Evolutionary conservation across 2,888 invertebrate species (phyloP).

Genomic region (Caenorhabditis imperialis): DNA sequence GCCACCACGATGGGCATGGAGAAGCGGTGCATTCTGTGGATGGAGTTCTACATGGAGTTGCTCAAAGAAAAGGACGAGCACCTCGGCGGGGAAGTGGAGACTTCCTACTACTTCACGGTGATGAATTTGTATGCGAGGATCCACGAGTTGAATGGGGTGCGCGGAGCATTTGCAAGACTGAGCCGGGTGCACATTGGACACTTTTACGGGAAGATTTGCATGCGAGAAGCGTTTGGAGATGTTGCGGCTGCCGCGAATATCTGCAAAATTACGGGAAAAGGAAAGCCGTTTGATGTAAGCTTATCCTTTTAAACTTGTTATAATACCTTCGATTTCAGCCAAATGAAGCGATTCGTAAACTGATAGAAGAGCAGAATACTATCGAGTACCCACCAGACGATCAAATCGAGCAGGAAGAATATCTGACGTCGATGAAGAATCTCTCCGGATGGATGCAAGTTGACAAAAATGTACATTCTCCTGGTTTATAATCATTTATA

Average conservation of each 20-base stretch:
- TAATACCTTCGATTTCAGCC: conserved; percentile 6
- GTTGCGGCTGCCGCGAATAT: conserved; percentile 5
- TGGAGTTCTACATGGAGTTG: conserved; percentile 41
- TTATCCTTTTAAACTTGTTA: background rate
- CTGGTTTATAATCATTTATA: background rate
- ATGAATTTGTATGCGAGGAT: conserved; percentile 45
- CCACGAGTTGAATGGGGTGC: conserved; percentile 42
- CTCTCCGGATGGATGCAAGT: conserved; percentile 25
- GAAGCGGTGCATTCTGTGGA: conserved; percentile 46
- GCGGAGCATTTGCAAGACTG: conserved; percentile 29
- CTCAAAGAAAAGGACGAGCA: background rate
- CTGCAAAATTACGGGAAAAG: conserved; percentile 22
- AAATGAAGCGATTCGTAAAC: conserved; percentile 3
- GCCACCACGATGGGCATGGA: conserved; percentile 51
- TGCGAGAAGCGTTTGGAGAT: conserved; percentile 40
- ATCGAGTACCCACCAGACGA: conserved; percentile 7
- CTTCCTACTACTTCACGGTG: conserved; percentile 33
- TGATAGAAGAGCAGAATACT: conserved; percentile 21
- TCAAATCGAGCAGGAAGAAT: conserved; percentile 13
- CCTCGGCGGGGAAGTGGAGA: conserved; percentile 14
- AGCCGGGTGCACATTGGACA: conserved; percentile 43
- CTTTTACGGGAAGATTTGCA: conserved; percentile 43
- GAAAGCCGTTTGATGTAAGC: conserved; percentile 24
- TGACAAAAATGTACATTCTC: conserved; percentile 24
- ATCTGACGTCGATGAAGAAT: conserved; percentile 22